phyloP scores from a whole-genome alignment of 2,113 vertebrate species.

The Thymallus thymallus region DNA sequence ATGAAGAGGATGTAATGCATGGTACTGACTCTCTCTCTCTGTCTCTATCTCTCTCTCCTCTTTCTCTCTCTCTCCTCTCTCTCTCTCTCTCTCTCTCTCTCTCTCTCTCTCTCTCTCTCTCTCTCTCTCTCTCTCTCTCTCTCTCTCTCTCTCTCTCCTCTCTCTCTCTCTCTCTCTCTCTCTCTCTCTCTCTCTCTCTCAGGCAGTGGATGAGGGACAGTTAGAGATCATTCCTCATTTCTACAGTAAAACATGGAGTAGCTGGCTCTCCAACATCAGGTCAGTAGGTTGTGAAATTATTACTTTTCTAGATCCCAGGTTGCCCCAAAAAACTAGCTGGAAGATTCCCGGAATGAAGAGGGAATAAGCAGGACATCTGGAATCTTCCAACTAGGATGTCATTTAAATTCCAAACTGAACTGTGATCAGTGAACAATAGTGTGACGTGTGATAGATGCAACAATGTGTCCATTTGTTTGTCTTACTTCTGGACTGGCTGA shows the following conservation, averaged over 20 bases:
- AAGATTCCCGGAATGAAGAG: too few species aligned
- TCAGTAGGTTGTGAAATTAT: conserved; percentile 50
- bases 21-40: neutral
- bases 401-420: too few species aligned
- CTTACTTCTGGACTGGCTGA: neutral
- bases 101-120: too few species aligned
- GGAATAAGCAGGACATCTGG: too few species aligned
- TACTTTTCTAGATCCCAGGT: neutral
- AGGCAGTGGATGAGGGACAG: conserved; percentile 78
- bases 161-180: too few species aligned
- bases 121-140: too few species aligned
- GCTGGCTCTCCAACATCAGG: conserved; percentile 84
- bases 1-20: neutral
- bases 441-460: neutral
- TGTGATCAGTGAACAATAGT: neutral
- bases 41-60: too few species aligned
- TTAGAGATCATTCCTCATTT: conserved; percentile 77
- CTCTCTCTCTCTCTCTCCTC: too few species aligned
- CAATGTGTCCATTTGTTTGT: neutral
- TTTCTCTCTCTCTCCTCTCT: too few species aligned
- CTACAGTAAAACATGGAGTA: conserved; percentile 84
- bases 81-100: too few species aligned
- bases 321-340: too few species aligned
- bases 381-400: too few species aligned
- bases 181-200: neutral